phyloP scores from a whole-genome alignment of 2,888 invertebrate species.

The Sympetrum striolatum region DNA sequence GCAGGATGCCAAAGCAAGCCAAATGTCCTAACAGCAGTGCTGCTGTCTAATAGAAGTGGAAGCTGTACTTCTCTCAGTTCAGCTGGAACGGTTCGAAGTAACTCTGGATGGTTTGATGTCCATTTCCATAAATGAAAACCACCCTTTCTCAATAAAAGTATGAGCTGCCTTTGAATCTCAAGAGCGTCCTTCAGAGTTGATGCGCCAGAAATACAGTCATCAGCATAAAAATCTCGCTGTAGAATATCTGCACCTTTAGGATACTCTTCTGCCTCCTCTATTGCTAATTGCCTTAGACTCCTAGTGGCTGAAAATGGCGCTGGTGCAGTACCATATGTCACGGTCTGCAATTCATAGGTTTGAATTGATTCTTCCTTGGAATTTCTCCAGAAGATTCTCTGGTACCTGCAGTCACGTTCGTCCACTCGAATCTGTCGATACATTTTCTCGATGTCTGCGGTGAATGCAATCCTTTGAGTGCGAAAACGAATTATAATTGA shows the following conservation, averaged over 20 bases:
- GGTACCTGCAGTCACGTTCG: not conserved
- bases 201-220: constrained; percentile 45
- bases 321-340: not conserved
- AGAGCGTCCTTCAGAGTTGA: not conserved
- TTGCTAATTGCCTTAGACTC: not conserved
- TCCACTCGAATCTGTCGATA: not conserved
- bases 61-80: not conserved
- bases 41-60: not conserved
- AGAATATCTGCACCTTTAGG: not conserved
- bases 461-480: no score
- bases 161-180: constrained; percentile 17
- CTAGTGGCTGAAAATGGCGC: not conserved
- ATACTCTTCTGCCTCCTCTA: not conserved
- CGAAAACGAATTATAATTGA: no score
- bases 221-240: constrained; percentile 34
- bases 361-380: not conserved
- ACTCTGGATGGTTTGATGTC: not conserved
- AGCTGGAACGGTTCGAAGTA: not conserved
- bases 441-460: not conserved
- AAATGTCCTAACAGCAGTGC: constrained; percentile 20
- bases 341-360: not conserved
- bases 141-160: constrained; percentile 38
- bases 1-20: constrained; percentile 45
- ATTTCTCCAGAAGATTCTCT: not conserved
- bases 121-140: constrained; percentile 46